Evolutionary conservation across 2,113 vertebrate genomes (phyloP).

Genomic region (Toxotes chatareus): DNA sequence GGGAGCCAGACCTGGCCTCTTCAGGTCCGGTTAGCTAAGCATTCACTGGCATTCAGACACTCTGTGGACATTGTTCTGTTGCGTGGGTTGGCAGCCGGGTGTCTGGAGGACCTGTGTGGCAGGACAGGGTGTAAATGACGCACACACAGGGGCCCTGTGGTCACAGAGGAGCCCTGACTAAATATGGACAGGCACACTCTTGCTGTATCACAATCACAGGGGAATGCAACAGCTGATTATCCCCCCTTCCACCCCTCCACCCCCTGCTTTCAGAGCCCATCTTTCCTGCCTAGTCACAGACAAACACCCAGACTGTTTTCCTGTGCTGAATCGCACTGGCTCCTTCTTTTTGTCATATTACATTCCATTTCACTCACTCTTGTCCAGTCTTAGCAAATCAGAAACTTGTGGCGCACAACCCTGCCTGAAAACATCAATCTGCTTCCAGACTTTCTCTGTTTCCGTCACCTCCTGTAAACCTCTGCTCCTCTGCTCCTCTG

Average conservation of each 20-base stretch:
- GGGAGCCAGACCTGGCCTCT: slow-evolving; percentile 60
- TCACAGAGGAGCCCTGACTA: slow-evolving; percentile 89
- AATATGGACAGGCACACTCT: slow-evolving; percentile 89
- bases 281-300: slow-evolving; percentile 64
- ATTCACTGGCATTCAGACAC: slow-evolving; percentile 66
- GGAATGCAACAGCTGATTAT: slow-evolving; percentile 89
- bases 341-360: not conserved
- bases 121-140: slow-evolving; percentile 88
- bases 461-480: not conserved
- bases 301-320: slow-evolving; percentile 35
- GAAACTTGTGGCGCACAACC: not conserved
- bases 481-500: not conserved
- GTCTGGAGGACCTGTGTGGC: slow-evolving; percentile 70
- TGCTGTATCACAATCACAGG: slow-evolving; percentile 84
- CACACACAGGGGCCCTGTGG: slow-evolving; percentile 77
- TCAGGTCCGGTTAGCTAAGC: slow-evolving; percentile 39
- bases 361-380: not conserved
- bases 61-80: slow-evolving; percentile 68
- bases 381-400: not conserved
- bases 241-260: slow-evolving; percentile 7
- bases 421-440: not conserved
- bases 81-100: slow-evolving; percentile 46
- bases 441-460: not conserved
- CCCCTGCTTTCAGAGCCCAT: slow-evolving; percentile 15
- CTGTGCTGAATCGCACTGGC: not conserved